A percentile compares a stretch with the other conserved stretches of the same genome.
Conservation (phyloP, 2,113 vertebrate species). For the Naja naja region DNA sequence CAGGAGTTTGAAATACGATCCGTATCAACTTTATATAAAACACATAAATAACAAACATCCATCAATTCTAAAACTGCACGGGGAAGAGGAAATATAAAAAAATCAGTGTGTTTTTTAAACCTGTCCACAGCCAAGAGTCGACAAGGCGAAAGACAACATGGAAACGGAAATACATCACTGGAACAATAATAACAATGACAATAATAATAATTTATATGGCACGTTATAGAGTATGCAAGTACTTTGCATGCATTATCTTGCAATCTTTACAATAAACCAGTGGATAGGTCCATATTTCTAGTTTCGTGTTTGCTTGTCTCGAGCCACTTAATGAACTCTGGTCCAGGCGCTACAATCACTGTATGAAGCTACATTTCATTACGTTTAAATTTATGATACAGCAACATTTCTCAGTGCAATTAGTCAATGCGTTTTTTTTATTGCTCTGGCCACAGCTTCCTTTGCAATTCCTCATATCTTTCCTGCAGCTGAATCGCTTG, state of each 20-base stretch:
- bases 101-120: constrained; percentile 29
- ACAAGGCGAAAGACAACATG: not conserved
- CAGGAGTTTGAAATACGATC: constrained; percentile 54
- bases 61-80: constrained; percentile 34
- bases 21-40: constrained; percentile 37
- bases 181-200: not conserved
- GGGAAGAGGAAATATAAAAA: not conserved
- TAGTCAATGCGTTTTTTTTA: not conserved
- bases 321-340: not conserved
- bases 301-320: not conserved
- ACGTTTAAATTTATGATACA: not conserved
- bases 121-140: not conserved
- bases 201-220: not conserved
- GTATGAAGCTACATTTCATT: not conserved
- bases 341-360: not conserved
- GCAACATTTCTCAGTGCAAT: not conserved
- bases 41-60: not conserved
- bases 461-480: not conserved
- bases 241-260: not conserved
- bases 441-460: no score
- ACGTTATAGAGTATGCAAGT: not conserved
- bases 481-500: not conserved
- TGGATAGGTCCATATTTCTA: not conserved
- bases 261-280: not conserved
- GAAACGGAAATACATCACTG: constrained; percentile 14